Percentiles rank a stretch among this genome's conserved stretches.
Conservation (phyloP, 2,113 vertebrate species). For the Amphilophus citrinellus region DNA sequence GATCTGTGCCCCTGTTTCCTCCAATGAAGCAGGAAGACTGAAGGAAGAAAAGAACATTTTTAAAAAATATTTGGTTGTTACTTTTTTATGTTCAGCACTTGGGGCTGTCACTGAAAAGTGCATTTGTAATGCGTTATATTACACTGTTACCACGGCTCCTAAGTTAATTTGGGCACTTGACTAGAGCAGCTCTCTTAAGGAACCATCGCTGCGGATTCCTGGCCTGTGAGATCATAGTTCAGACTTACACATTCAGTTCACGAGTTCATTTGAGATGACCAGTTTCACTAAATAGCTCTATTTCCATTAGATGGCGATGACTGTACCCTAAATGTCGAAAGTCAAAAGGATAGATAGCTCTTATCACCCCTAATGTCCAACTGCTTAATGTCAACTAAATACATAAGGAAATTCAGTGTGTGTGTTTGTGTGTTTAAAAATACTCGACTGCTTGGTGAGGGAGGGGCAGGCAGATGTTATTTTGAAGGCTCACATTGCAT, state of each 20-base stretch:
- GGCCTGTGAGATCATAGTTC: constrained; percentile 75
- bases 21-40: constrained; percentile 7
- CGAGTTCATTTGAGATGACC: constrained; percentile 44
- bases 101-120: neutral
- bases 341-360: neutral
- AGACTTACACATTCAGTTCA: constrained; percentile 54
- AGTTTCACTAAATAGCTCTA: constrained; percentile 26
- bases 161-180: constrained; percentile 69
- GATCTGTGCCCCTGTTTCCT: constrained; percentile 7
- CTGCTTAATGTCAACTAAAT: neutral
- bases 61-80: neutral
- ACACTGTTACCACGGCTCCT: constrained; percentile 67
- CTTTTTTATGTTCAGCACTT: neutral
- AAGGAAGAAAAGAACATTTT: neutral
- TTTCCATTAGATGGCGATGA: neutral
- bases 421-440: constrained; percentile 61
- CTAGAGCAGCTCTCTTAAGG: constrained; percentile 65
- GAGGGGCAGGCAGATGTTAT: constrained; percentile 76
- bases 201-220: constrained; percentile 66
- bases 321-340: neutral
- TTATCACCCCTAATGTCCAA: neutral
- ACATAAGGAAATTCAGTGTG: neutral
- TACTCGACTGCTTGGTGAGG: constrained; percentile 60
- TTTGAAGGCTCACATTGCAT: constrained; percentile 65
- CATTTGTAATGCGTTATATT: constrained; percentile 25